Percentiles rank a stretch among this genome's conserved stretches.
These are phyloP conservation scores for Poecilia velifera DNA, from an alignment of 2,797 vertebrate species.

Conservation along the genomic window DNA sequence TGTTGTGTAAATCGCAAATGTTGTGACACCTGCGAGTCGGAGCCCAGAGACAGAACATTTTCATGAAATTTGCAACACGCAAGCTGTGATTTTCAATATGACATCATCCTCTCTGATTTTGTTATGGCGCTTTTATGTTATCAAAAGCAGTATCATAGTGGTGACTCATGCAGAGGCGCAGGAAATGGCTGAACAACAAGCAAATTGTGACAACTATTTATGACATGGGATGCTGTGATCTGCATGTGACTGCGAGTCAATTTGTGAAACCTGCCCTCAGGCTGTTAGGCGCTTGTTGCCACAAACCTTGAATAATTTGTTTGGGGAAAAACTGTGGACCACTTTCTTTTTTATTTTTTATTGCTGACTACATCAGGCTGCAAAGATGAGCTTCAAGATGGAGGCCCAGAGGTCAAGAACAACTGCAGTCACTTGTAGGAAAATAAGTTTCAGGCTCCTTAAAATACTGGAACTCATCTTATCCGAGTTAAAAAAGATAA, in stretches of 20 bases:
- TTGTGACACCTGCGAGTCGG: slow-evolving; percentile 9
- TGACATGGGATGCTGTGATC: slow-evolving; percentile 10
- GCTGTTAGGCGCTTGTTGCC: slow-evolving; percentile 11
- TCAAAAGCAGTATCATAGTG: neutral
- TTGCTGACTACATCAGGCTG: neutral
- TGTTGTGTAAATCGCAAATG: slow-evolving; percentile 15
- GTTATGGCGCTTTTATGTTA: slow-evolving; percentile 2
- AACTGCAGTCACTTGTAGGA: neutral
- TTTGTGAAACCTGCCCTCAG: slow-evolving; percentile 4
- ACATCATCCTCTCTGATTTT: slow-evolving; percentile 3
- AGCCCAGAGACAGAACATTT: neutral
- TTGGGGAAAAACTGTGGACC: slow-evolving; percentile 1
- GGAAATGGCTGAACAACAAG: neutral
- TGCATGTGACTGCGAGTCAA: slow-evolving; percentile 11
- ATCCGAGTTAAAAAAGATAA: neutral
- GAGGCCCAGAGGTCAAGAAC: neutral
- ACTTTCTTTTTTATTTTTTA: neutral
- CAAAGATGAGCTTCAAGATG: neutral
- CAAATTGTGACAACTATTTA: slow-evolving; percentile 10
- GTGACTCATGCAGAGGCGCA: neutral
- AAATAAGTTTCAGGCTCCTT: neutral
- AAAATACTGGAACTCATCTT: neutral
- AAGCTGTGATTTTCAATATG: slow-evolving; percentile 2
- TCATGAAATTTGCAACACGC: slow-evolving; percentile 5
- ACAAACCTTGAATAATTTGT: slow-evolving; percentile 3